phyloP scores from a whole-genome alignment of 2,888 invertebrate genomes.

The Calliopum simillimum region DNA sequence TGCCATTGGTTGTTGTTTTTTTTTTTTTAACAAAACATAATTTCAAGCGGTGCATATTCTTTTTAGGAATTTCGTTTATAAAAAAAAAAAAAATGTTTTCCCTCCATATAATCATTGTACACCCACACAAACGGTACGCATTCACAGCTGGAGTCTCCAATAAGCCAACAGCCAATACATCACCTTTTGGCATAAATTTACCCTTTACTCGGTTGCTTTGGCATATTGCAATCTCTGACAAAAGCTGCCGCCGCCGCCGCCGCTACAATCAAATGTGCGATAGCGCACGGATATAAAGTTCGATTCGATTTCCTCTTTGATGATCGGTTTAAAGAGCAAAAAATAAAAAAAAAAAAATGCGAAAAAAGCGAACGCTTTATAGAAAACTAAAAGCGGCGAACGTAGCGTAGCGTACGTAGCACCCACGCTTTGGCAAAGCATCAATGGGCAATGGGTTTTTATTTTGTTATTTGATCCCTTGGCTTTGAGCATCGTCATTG shows the following conservation, averaged over 20 bases:
- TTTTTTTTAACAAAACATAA: neutral
- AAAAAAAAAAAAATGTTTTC: neutral
- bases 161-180: constrained; percentile 30
- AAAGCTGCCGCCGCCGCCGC: constrained; percentile 13
- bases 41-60: neutral
- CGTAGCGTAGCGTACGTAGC: neutral
- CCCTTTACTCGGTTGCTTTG: constrained; percentile 3
- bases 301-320: constrained; percentile 12
- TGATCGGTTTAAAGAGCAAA: constrained; percentile 15
- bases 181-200: constrained; percentile 12
- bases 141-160: constrained; percentile 17
- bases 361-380: neutral
- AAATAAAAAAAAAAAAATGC: neutral
- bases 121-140: neutral
- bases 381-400: no score
- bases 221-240: neutral
- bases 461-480: neutral
- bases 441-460: neutral
- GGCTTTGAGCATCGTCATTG: neutral
- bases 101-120: neutral
- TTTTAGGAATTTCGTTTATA: neutral
- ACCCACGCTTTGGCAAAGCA: constrained; percentile 14
- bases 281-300: neutral
- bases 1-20: neutral
- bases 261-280: constrained; percentile 2